Base-by-base conservation (phyloP, 2,888 invertebrate genomes). In the Chrysina gloriosa region DNA sequence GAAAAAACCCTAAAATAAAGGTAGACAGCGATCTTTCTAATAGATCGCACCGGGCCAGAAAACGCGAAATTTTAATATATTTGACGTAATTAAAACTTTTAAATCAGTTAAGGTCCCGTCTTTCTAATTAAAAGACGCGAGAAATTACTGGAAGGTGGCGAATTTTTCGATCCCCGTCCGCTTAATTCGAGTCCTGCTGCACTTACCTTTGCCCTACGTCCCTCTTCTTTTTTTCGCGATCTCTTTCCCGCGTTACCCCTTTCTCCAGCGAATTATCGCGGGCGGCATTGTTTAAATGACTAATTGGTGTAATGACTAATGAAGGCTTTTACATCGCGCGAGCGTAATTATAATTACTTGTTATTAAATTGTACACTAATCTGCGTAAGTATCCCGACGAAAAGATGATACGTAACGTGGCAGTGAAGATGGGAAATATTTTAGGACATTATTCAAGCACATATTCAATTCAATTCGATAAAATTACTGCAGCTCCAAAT, bases 41-140 rank as follows among this genome's bases (percentile, higher is more conserved):
- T 25, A 34, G 54, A 54, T 47, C 47, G 23, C 21, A 16, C 16
- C 56, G n/a, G 36, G 39, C 23, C 56, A 23, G 25, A 56, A 56
- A 56, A 56, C 39, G 36, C 21, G 56, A 56, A 56, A 64, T 48
- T 64, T 64, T 50, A 64, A 64, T 64, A 50, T 50, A 64, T 64
- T 64, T 64, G 47, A 50, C 63, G 63, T 50, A 64, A 64, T 64
- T 64, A 64, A 64, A 64, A 64, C 34, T 64, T 56, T 64, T 50
- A 64, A 64, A 64, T 64, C 63, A 64, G 63, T 64, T 64, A 64
- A 64, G 63, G 34, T 50, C 25, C 34, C 63, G 63, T 64, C 63
- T 48, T 31, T 50, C 48, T 50, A 64, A 64, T 64, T 64, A 64
- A 63, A 56, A 64, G 48, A 31, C 50, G 63, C 34, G 63, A 48